These are phyloP conservation scores for Pherbina coryleti DNA, from an alignment of 2,888 invertebrate genomes.

Conservation along the genomic window DNA sequence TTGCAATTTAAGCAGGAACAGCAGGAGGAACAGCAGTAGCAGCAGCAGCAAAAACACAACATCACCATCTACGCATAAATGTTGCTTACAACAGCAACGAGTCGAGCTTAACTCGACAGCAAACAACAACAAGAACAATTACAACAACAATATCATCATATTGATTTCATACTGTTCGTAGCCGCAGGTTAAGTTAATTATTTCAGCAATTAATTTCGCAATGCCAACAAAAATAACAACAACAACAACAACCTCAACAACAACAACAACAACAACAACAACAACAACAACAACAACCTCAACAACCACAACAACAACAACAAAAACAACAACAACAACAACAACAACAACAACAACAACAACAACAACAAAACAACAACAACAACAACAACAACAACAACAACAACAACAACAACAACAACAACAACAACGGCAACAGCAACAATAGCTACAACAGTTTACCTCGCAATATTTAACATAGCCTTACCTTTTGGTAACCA, in stretches of 20 bases:
- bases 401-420: not conserved
- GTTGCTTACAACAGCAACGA: no score
- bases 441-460: not conserved
- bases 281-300: not conserved
- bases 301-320: not conserved
- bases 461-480: no score
- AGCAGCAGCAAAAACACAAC: no score
- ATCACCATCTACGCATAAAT: no score
- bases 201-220: slow-evolving; percentile 15
- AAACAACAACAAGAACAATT: no score
- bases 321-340: not conserved
- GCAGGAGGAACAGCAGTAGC: no score
- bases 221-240: not conserved
- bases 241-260: not conserved
- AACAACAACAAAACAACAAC: not conserved
- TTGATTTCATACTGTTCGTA: slow-evolving; percentile 5
- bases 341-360: not conserved
- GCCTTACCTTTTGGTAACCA: no score
- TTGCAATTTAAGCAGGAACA: no score
- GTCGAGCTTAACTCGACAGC: no score
- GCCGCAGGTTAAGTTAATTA: slow-evolving; percentile 19
- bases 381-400: not conserved
- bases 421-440: not conserved
- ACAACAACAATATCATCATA: not conserved
- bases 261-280: not conserved